Conservation (phyloP, 1,140 invertebrate species). For the Drosophila orosa region DNA sequence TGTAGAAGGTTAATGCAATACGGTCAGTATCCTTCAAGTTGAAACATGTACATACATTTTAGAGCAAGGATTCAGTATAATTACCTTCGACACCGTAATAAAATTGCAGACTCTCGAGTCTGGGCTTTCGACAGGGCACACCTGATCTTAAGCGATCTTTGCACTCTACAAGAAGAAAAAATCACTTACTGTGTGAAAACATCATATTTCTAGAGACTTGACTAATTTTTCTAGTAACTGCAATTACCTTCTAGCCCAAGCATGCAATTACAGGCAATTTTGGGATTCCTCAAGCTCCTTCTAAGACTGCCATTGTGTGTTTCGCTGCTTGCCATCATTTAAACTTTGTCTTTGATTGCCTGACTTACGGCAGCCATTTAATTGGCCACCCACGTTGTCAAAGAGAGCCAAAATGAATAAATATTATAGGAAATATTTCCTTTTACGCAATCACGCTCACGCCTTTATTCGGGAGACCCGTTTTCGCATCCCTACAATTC, state of each 20-base stretch:
- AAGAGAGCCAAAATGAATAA: conserved; percentile 68
- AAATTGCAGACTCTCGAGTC: not conserved
- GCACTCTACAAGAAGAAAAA: not conserved
- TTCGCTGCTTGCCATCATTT: not conserved
- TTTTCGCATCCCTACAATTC: conserved; percentile 29
- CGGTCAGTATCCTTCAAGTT: not conserved
- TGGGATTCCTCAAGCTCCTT: conserved; percentile 5
- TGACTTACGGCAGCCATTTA: conserved; percentile 69
- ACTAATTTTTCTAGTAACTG: not conserved
- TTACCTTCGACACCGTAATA: not conserved
- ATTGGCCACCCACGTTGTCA: conserved; percentile 68
- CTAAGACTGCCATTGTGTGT: not conserved
- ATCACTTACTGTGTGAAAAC: not conserved
- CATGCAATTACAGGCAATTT: conserved; percentile 65
- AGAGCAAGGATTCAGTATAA: not conserved
- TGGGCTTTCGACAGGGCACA: not conserved
- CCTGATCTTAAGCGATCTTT: not conserved
- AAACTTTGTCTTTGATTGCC: conserved; percentile 57
- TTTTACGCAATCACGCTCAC: conserved; percentile 13
- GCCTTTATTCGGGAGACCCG: not conserved
- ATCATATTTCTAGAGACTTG: not conserved
- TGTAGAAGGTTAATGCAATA: not conserved
- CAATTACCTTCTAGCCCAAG: not conserved
- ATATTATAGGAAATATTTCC: conserved; percentile 48
- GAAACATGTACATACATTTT: not conserved